Evolutionary conservation across 2,113 vertebrate species (phyloP).

Genomic region (Nothocercus julius): DNA sequence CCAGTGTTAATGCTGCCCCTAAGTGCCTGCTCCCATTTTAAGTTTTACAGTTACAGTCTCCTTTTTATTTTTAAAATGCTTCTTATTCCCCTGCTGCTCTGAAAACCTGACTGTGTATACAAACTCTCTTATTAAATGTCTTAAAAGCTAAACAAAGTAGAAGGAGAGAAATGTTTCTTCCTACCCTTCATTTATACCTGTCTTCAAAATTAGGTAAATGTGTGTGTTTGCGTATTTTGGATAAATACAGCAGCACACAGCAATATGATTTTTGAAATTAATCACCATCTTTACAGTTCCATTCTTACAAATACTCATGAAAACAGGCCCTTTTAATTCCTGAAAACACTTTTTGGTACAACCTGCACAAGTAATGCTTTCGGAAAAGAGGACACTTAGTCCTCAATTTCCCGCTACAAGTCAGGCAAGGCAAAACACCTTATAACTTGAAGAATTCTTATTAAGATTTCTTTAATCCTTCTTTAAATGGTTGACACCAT

Average conservation of each 20-base stretch:
- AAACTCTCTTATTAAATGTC: neutral
- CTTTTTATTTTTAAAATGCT: conserved; percentile 11
- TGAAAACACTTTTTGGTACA: neutral
- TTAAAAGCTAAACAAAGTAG: neutral
- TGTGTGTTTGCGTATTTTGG: neutral
- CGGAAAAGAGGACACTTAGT: neutral
- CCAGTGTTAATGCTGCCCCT: neutral
- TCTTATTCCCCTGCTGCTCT: neutral
- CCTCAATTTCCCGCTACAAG: neutral
- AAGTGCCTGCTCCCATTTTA: neutral
- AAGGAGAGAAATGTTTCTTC: neutral
- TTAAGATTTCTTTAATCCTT: neutral
- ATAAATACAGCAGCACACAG: neutral
- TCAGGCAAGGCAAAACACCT: neutral
- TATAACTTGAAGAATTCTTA: neutral
- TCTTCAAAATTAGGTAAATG: neutral
- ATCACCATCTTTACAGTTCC: neutral
- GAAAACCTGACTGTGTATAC: neutral
- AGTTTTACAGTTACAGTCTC: neutral
- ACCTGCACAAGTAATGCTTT: neutral
- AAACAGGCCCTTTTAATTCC: neutral
- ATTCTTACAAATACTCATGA: neutral
- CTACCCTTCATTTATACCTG: neutral
- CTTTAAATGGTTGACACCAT: conserved; percentile 8
- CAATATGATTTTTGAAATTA: neutral